A percentile compares a stretch with the other conserved stretches of the same genome.
Conservation (phyloP, 2,888 invertebrate genomes). For the Himalopsyche japonica region DNA sequence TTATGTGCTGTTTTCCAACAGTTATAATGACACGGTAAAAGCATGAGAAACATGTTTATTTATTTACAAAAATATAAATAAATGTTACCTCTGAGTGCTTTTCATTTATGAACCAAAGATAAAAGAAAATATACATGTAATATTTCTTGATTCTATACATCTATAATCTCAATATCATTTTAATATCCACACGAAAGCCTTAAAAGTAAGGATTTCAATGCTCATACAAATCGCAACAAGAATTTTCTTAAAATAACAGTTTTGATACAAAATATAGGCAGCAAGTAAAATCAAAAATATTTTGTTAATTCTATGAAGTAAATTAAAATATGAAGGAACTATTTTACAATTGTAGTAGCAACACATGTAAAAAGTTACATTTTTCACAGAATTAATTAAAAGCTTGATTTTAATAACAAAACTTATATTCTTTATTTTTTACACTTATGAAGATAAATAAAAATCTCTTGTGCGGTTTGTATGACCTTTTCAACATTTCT, state of each 20-base stretch:
- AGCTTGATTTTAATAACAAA: no score
- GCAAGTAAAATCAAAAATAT: no score
- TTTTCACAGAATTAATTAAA: no score
- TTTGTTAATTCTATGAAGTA: no score
- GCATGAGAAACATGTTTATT: not conserved
- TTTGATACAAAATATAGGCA: not conserved
- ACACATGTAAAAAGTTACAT: no score
- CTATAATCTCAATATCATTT: constrained; percentile 27
- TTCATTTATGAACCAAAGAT: not conserved
- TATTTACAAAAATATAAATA: not conserved
- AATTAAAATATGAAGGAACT: no score
- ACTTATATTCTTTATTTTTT: no score
- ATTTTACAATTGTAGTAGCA: no score
- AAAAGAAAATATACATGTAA: not conserved
- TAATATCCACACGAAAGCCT: constrained; percentile 17
- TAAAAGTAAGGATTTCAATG: not conserved
- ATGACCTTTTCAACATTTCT: not conserved
- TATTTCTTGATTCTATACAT: constrained; percentile 5
- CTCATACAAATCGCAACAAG: not conserved
- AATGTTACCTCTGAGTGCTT: not conserved
- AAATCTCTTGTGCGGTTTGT: not conserved
- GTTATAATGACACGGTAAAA: not conserved
- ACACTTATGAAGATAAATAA: not conserved
- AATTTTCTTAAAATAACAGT: not conserved
- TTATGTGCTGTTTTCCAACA: not conserved